These are phyloP conservation scores for Melospiza georgiana DNA, from an alignment of 2,113 vertebrate genomes.

Conservation along the genomic window DNA sequence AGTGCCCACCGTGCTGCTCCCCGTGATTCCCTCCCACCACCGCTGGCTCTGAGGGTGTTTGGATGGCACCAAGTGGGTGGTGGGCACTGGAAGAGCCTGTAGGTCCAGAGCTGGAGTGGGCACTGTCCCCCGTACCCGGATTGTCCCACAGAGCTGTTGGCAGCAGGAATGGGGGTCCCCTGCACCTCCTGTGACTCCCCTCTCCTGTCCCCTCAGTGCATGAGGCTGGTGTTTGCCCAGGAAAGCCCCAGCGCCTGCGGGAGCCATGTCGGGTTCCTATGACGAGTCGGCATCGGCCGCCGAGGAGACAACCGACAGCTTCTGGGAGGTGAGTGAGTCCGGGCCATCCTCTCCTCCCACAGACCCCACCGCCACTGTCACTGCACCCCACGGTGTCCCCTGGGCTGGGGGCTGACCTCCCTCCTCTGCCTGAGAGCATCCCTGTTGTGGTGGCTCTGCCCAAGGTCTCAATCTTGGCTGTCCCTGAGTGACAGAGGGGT, in stretches of 20 bases:
- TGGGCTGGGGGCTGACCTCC: not conserved
- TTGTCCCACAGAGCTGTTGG: accelerated
- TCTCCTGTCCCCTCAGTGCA: conserved; percentile 44
- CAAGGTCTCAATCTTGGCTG: no score
- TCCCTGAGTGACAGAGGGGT: no score
- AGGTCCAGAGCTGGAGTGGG: accelerated
- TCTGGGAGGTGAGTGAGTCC: conserved; percentile 94
- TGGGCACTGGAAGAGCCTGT: not conserved
- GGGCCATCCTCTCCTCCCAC: accelerated
- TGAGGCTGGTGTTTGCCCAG: conserved; percentile 52
- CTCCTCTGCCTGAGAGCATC: not conserved
- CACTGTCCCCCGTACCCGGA: not conserved
- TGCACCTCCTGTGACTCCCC: not conserved
- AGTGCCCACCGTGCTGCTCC: not conserved
- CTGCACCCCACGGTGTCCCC: not conserved
- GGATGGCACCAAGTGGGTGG: not conserved
- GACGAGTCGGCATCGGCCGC: conserved; percentile 85
- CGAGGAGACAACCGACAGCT: conserved; percentile 95
- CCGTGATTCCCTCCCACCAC: accelerated
- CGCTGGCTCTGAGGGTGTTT: accelerated
- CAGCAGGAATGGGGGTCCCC: not conserved
- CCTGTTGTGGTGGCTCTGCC: not conserved
- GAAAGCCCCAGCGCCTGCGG: not conserved
- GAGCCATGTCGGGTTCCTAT: conserved; percentile 93
- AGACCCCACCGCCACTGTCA: accelerated